These are phyloP conservation scores for Esox masquinongy DNA, from an alignment of 2,797 vertebrate genomes.

Conservation along the genomic window DNA sequence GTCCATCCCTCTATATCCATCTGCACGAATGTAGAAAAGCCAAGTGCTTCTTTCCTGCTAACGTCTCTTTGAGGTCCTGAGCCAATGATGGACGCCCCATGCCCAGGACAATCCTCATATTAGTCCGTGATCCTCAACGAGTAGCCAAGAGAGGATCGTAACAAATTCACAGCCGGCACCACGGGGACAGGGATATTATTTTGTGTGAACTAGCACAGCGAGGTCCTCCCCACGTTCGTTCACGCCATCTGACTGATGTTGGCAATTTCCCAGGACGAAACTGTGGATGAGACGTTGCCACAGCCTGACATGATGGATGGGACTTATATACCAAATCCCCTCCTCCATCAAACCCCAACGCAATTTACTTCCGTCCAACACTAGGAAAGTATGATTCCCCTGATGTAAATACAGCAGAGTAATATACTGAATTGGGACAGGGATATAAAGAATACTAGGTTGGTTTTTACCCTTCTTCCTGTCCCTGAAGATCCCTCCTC, in stretches of 20 bases:
- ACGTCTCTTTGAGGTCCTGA: constrained; percentile 74
- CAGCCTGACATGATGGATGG: constrained; percentile 72
- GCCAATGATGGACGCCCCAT: constrained; percentile 49
- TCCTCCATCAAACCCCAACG: constrained; percentile 61
- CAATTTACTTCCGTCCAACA: constrained; percentile 67
- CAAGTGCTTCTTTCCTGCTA: constrained; percentile 48
- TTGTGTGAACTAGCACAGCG: constrained; percentile 60
- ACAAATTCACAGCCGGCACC: constrained; percentile 65
- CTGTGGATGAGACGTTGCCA: constrained; percentile 65
- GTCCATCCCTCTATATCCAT: too few species aligned
- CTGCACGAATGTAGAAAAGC: constrained; percentile 17
- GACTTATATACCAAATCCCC: constrained; percentile 65
- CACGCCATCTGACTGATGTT: constrained; percentile 70
- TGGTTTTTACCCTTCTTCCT: constrained; percentile 24
- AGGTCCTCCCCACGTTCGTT: constrained; percentile 55
- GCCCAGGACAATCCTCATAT: constrained; percentile 59
- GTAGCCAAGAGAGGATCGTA: constrained; percentile 66
- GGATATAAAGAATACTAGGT: constrained; percentile 21
- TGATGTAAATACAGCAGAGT: constrained; percentile 1
- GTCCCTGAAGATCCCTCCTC: constrained; percentile 41
- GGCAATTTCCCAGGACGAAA: constrained; percentile 72
- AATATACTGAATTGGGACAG: constrained; percentile 20
- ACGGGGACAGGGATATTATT: constrained; percentile 68
- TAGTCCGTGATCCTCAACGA: constrained; percentile 69
- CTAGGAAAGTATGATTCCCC: constrained; percentile 48